These are phyloP conservation scores for Heliothis virescens DNA, from an alignment of 1,140 invertebrate genomes.

Conservation along the genomic window DNA sequence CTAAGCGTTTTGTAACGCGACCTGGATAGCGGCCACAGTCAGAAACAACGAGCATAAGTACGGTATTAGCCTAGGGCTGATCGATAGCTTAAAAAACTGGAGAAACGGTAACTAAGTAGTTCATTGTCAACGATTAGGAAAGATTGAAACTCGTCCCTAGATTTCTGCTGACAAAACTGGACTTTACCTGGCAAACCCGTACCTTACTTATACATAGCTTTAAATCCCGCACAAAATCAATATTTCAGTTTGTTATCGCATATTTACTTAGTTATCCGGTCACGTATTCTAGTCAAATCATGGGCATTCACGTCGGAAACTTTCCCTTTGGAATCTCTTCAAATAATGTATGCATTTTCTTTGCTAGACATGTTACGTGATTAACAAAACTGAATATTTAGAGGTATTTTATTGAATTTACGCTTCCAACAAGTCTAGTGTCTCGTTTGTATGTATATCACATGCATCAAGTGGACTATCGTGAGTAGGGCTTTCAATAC, in stretches of 20 bases:
- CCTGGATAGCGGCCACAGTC: slow-evolving; percentile 74
- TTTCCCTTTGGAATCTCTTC: slow-evolving; percentile 16
- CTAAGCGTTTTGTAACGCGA: slow-evolving; percentile 77
- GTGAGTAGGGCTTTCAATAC: too few relatives aligned
- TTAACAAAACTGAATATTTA: not conserved
- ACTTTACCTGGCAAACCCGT: not conserved
- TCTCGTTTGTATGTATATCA: not conserved
- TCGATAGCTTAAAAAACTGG: slow-evolving; percentile 11
- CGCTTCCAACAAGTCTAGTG: not conserved
- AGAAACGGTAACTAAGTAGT: too few relatives aligned
- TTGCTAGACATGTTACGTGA: not conserved
- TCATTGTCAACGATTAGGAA: too few relatives aligned
- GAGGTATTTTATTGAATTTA: not conserved
- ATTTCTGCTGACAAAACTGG: too few relatives aligned
- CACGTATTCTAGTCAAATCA: slow-evolving; percentile 23
- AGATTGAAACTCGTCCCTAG: too few relatives aligned
- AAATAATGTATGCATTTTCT: slow-evolving; percentile 26
- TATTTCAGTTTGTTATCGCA: slow-evolving; percentile 30
- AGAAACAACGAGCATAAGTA: slow-evolving; percentile 27
- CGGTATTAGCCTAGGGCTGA: slow-evolving; percentile 15
- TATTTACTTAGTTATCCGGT: slow-evolving; percentile 33
- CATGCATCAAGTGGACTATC: not conserved
- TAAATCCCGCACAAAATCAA: slow-evolving; percentile 27
- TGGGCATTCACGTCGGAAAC: slow-evolving; percentile 19
- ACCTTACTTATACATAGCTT: not conserved